Conservation (phyloP, 2,113 vertebrate species). For the Varanus komodoensis region DNA sequence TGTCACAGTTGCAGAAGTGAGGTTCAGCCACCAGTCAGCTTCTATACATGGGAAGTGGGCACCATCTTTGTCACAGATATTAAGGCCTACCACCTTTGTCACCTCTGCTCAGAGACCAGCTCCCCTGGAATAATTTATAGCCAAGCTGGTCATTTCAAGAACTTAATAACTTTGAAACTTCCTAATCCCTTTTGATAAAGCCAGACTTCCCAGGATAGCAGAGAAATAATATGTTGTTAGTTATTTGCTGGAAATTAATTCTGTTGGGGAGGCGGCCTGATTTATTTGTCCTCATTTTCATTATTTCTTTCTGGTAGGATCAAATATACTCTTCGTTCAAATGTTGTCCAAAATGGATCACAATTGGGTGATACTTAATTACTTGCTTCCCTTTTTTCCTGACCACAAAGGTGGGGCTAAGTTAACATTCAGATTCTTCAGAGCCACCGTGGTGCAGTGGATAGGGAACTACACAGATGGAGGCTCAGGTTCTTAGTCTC, state of each 20-base stretch:
- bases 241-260: background rate
- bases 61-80: no score
- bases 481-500: no score
- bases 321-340: conserved; percentile 20
- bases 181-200: background rate
- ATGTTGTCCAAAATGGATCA: conserved; percentile 48
- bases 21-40: no score
- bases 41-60: no score
- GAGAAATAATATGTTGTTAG: background rate
- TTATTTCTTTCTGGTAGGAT: background rate
- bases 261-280: background rate
- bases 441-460: background rate
- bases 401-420: background rate
- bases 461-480: no score
- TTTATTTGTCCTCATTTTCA: background rate
- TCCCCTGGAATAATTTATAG: background rate
- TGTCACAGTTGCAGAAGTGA: no score
- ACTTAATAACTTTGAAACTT: background rate
- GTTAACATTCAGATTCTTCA: background rate
- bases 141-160: background rate
- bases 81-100: no score
- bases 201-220: background rate
- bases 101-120: background rate
- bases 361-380: conserved; percentile 33
- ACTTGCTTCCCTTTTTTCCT: conserved; percentile 17